Conservation (phyloP, 2,888 invertebrate genomes). For the Drosophila ezoana region DNA sequence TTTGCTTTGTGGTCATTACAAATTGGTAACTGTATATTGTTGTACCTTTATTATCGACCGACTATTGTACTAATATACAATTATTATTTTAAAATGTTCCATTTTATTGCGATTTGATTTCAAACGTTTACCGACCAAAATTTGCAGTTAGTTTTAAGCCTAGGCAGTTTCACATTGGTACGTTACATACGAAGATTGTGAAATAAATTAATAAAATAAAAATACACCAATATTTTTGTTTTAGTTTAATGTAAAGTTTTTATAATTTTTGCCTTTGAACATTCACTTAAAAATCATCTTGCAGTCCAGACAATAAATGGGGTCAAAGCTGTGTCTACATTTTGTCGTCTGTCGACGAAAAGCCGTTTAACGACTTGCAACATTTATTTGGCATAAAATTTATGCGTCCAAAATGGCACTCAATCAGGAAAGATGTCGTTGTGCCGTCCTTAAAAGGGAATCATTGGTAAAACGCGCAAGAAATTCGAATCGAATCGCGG, state of each 20-base stretch:
- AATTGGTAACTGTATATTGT: conserved; percentile 84
- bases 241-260: no score
- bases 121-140: conserved; percentile 12
- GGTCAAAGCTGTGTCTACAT: conserved; percentile 33
- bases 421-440: conserved; percentile 63
- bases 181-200: no score
- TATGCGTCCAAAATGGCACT: conserved; percentile 58
- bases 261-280: not conserved
- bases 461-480: conserved; percentile 44
- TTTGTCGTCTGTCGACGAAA: conserved; percentile 18
- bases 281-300: not conserved
- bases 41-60: conserved; percentile 58
- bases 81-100: conserved; percentile 60
- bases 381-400: conserved; percentile 48
- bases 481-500: conserved; percentile 65
- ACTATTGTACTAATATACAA: conserved; percentile 48
- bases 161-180: not conserved
- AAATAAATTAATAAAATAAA: no score
- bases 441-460: conserved; percentile 23
- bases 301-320: conserved; percentile 24
- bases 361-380: conserved; percentile 44
- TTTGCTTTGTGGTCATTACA: conserved; percentile 26
- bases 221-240: no score
- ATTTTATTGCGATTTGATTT: not conserved
- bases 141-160: not conserved